Percentiles rank a stretch among this genome's conserved stretches.
phyloP scores from a whole-genome alignment of 2,888 invertebrate species.

The Agriopis leucophaearia region DNA sequence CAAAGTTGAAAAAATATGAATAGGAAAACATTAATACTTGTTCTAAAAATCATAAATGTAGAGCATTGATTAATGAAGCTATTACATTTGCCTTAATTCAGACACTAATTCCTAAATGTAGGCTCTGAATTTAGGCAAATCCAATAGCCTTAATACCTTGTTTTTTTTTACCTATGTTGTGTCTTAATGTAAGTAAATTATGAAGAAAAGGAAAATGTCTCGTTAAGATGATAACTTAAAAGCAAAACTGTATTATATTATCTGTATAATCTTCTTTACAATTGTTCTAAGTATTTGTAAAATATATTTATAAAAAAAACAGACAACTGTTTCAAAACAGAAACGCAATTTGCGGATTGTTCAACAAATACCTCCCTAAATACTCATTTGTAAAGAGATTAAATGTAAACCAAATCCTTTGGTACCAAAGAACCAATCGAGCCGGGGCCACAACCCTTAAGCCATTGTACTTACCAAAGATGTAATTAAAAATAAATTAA shows the following conservation, averaged over 20 bases:
- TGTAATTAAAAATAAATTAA: conserved; percentile 72
- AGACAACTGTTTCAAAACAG: background rate
- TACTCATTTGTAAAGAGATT: conserved; percentile 33
- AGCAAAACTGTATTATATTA: background rate
- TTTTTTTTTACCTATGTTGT: background rate
- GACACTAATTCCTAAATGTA: no score
- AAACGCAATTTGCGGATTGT: conserved; percentile 9
- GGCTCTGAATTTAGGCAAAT: no score
- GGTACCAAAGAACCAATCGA: conserved; percentile 74
- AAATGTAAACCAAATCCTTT: conserved; percentile 35
- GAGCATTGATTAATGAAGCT: no score
- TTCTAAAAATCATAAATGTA: no score
- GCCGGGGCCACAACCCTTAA: conserved; percentile 72
- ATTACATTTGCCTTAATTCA: no score
- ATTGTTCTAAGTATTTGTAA: conserved; percentile 16
- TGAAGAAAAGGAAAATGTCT: background rate
- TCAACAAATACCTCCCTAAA: conserved; percentile 21
- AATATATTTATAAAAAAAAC: conserved; percentile 8
- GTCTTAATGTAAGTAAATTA: background rate
- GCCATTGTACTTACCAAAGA: conserved; percentile 85
- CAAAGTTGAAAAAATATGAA: no score
- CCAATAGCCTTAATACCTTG: background rate
- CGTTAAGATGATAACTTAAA: background rate
- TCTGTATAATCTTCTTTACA: conserved; percentile 21
- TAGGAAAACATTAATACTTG: no score